Evolutionary conservation across 1,140 invertebrate genomes (phyloP).

Genomic region (Cydia pomonella): DNA sequence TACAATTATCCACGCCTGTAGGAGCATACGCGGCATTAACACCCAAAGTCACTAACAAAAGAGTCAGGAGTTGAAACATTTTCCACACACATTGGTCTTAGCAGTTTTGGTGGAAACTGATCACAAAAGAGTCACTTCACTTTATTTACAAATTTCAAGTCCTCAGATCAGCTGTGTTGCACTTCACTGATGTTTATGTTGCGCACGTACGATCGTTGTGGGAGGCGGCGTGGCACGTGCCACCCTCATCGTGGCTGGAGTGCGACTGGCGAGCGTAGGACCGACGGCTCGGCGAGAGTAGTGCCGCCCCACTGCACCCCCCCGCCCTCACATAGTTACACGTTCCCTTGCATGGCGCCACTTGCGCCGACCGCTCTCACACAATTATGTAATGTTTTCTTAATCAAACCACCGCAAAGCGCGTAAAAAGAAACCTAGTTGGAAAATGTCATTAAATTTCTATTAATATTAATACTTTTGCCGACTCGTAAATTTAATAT

Average conservation of each 20-base stretch:
- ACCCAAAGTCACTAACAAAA: conserved; percentile 76
- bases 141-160: conserved; percentile 14
- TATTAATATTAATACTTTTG: conserved; percentile 34
- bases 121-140: conserved; percentile 45
- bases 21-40: conserved; percentile 67
- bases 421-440: conserved; percentile 53
- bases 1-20: conserved; percentile 68
- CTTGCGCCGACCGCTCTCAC: conserved; percentile 69
- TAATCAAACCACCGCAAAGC: conserved; percentile 70
- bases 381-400: conserved; percentile 80
- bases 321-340: conserved; percentile 73
- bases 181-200: conserved; percentile 73
- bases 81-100: conserved; percentile 73
- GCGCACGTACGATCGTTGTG: conserved; percentile 56
- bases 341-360: conserved; percentile 72
- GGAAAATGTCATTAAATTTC: conserved; percentile 44
- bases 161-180: conserved; percentile 45
- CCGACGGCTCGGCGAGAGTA: conserved; percentile 66
- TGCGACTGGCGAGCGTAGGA: conserved; percentile 64
- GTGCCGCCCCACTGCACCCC: conserved; percentile 63
- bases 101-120: conserved; percentile 34
- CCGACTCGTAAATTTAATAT: too few relatives aligned
- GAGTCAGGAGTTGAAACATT: conserved; percentile 76
- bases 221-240: conserved; percentile 63
- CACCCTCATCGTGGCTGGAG: conserved; percentile 64